Percentiles rank a stretch among this genome's conserved stretches.
Conservation (phyloP, 2,888 invertebrate species). For the Cosmorhoe ocellata region DNA sequence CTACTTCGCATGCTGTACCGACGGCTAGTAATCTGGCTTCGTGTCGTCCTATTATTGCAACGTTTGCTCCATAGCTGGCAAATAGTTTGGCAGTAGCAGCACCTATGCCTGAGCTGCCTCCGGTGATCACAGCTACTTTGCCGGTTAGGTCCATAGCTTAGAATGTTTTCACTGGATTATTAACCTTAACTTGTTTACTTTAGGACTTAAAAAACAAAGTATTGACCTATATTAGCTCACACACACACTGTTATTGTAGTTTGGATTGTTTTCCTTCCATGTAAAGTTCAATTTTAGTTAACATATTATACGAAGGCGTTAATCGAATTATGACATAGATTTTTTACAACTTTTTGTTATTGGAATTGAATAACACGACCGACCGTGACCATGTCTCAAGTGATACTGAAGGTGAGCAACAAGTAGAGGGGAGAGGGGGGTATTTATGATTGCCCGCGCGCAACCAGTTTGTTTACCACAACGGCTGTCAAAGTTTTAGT, state of each 20-base stretch:
- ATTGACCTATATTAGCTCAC: background rate
- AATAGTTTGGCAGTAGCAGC: slow-evolving; percentile 60
- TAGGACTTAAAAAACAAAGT: no score
- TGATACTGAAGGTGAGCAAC: slow-evolving; percentile 3
- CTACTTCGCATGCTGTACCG: slow-evolving; percentile 45
- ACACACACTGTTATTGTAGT: background rate
- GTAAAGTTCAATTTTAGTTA: background rate
- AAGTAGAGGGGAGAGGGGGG: background rate
- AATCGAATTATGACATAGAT: no score
- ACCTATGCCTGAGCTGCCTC: slow-evolving; percentile 64
- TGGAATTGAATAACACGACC: background rate
- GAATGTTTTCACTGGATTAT: background rate
- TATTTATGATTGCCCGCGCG: slow-evolving; percentile 12
- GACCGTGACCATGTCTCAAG: slow-evolving; percentile 6
- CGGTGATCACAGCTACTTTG: slow-evolving; percentile 59
- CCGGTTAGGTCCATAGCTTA: slow-evolving; percentile 51
- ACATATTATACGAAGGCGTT: no score
- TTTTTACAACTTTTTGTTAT: no score
- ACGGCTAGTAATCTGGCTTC: slow-evolving; percentile 50
- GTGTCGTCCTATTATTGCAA: slow-evolving; percentile 57
- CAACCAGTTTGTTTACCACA: slow-evolving; percentile 13
- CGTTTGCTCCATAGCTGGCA: slow-evolving; percentile 50
- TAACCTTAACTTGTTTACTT: background rate
- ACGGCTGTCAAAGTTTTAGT: slow-evolving; percentile 20
- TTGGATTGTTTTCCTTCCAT: background rate